Percentiles rank a stretch among this genome's conserved stretches.
Evolutionary conservation across 2,113 vertebrate genomes (phyloP).

Genomic region (Carassius gibelio): DNA sequence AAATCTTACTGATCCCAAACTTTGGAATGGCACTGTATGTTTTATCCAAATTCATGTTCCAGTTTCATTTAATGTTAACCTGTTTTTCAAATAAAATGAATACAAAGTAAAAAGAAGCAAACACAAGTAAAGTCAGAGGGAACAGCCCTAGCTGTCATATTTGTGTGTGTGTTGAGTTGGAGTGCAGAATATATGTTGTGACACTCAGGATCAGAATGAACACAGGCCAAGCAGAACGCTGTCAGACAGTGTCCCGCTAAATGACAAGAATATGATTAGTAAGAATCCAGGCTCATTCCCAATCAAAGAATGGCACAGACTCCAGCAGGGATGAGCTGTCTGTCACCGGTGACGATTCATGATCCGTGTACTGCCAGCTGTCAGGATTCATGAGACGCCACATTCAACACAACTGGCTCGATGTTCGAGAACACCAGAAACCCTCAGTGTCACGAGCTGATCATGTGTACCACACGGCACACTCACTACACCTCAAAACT

Average conservation of each 20-base stretch:
- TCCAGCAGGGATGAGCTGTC: neutral
- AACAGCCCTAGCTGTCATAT: neutral
- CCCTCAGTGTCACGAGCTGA: neutral
- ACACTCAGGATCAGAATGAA: neutral
- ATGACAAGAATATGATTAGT: constrained; percentile 7
- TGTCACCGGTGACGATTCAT: neutral
- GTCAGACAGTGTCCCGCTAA: neutral
- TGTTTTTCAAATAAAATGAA: neutral
- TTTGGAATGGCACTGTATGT: neutral
- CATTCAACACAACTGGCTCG: neutral
- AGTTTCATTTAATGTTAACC: neutral
- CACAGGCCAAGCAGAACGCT: constrained; percentile 7
- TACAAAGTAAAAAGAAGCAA: neutral
- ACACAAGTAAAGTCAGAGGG: neutral
- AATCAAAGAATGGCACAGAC: constrained; percentile 16
- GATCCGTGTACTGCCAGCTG: neutral
- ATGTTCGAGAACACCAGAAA: neutral
- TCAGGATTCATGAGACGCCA: neutral
- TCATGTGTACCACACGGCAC: neutral
- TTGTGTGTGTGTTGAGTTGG: neutral
- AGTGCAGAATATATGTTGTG: constrained; percentile 3
- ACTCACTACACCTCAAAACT: neutral
- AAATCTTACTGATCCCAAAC: too few species aligned
- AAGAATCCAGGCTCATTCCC: neutral
- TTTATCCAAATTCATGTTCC: neutral